Conservation (phyloP, 2,113 vertebrate species). For the Ailurus styani region DNA sequence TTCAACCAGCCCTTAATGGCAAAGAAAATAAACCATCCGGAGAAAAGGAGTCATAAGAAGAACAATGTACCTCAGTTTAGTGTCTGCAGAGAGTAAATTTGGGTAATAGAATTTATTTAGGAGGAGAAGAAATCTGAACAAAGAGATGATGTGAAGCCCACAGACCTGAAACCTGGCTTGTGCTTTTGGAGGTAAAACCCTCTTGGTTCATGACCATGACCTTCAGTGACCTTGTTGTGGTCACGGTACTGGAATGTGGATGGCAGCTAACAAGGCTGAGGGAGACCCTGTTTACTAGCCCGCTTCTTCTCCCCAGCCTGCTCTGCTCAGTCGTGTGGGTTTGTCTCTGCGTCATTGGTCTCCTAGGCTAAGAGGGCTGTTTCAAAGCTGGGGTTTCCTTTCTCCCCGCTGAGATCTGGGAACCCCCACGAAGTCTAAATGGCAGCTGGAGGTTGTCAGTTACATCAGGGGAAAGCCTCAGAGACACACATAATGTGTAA, state of each 20-base stretch:
- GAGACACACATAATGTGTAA: not conserved
- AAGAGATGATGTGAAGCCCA: not conserved
- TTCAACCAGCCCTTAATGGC: constrained; percentile 17
- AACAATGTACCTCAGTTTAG: not conserved
- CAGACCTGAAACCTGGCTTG: not conserved
- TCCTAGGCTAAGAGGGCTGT: not conserved
- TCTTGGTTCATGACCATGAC: not conserved
- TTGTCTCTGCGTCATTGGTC: not conserved
- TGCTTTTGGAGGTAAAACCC: not conserved
- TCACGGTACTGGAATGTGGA: not conserved
- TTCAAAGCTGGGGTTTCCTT: not conserved
- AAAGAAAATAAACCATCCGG: constrained; percentile 27
- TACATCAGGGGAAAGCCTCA: constrained; percentile 19
- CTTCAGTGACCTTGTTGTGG: not conserved
- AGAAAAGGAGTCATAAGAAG: not conserved
- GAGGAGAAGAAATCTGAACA: not conserved
- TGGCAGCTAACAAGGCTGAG: not conserved
- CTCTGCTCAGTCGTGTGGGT: not conserved
- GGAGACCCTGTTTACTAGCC: too few relatives aligned
- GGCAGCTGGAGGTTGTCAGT: constrained; percentile 7
- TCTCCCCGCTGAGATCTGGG: not conserved
- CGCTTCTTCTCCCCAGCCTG: not conserved
- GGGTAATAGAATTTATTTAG: not conserved
- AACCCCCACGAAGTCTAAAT: not conserved
- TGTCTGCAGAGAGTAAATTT: not conserved